Evolutionary conservation across 2,113 vertebrate species (phyloP).

Genomic region (Nipponia nippon): DNA sequence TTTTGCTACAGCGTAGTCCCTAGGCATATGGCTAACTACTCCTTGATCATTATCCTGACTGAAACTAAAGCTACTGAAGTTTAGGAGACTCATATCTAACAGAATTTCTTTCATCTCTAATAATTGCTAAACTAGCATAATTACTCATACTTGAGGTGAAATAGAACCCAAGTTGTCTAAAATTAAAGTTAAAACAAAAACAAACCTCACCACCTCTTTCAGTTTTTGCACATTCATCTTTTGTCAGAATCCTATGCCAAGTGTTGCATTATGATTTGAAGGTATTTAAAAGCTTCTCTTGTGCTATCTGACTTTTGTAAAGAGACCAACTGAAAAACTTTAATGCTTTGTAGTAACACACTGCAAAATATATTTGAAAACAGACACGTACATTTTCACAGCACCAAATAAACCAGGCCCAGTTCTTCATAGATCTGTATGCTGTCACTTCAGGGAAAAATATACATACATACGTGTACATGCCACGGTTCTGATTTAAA

Average conservation of each 20-base stretch:
- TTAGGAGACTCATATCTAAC: slow-evolving; percentile 67
- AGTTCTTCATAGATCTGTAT: slow-evolving; percentile 70
- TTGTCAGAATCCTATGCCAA: slow-evolving; percentile 58
- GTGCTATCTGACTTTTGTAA: slow-evolving; percentile 55
- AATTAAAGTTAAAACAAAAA: slow-evolving; percentile 65
- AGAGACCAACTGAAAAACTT: slow-evolving; percentile 64
- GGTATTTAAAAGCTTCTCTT: slow-evolving; percentile 64
- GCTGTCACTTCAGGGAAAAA: slow-evolving; percentile 66
- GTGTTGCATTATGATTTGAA: slow-evolving; percentile 53
- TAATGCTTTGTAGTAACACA: slow-evolving; percentile 52
- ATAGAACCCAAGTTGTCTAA: slow-evolving; percentile 61
- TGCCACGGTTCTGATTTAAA: slow-evolving; percentile 78
- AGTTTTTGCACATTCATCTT: slow-evolving; percentile 59
- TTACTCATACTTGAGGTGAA: slow-evolving; percentile 73
- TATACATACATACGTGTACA: neutral
- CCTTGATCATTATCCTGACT: slow-evolving; percentile 72
- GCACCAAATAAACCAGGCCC: slow-evolving; percentile 56
- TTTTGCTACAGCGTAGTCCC: slow-evolving; percentile 60
- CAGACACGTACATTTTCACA: slow-evolving; percentile 48
- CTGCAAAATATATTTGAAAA: slow-evolving; percentile 56
- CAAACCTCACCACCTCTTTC: slow-evolving; percentile 42
- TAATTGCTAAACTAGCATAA: slow-evolving; percentile 82
- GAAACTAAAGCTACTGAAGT: slow-evolving; percentile 75
- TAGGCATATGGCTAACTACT: slow-evolving; percentile 65
- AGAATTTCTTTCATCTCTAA: slow-evolving; percentile 79